phyloP scores from a whole-genome alignment of 2,888 invertebrate species.

The Tolmerus cingulatus region DNA sequence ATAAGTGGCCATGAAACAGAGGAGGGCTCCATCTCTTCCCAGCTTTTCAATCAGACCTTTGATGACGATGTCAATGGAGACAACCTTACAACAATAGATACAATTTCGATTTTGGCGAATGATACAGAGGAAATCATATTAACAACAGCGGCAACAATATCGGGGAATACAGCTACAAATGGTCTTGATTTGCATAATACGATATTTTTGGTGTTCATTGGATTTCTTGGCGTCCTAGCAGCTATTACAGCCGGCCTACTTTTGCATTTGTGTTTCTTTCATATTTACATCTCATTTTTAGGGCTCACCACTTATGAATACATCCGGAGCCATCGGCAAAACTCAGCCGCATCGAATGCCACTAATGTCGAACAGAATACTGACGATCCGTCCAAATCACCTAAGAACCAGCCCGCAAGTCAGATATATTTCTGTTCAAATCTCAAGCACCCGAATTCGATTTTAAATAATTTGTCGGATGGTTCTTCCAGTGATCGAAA shows the following conservation, averaged over 20 bases:
- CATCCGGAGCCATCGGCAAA: constrained; percentile 68
- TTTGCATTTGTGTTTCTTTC: constrained; percentile 86
- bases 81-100: constrained; percentile 37
- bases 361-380: constrained; percentile 41
- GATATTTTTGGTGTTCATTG: constrained; percentile 69
- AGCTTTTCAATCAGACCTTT: constrained; percentile 17
- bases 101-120: neutral
- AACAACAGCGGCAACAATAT: constrained; percentile 33
- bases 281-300: constrained; percentile 83
- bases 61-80: neutral
- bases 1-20: neutral
- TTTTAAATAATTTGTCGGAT: constrained; percentile 45
- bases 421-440: constrained; percentile 63
- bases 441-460: constrained; percentile 60
- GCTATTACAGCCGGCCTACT: constrained; percentile 79
- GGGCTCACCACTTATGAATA: constrained; percentile 92
- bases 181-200: constrained; percentile 67
- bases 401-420: constrained; percentile 36
- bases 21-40: neutral
- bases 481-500: constrained; percentile 34
- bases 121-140: constrained; percentile 24
- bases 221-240: constrained; percentile 74
- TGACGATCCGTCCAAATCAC: constrained; percentile 43
- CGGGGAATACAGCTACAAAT: constrained; percentile 22
- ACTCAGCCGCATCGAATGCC: neutral